Evolutionary conservation across 2,113 vertebrate species (phyloP), one percentile per base, ranked within the genome.

Genomic region (Strix aluco): DNA sequence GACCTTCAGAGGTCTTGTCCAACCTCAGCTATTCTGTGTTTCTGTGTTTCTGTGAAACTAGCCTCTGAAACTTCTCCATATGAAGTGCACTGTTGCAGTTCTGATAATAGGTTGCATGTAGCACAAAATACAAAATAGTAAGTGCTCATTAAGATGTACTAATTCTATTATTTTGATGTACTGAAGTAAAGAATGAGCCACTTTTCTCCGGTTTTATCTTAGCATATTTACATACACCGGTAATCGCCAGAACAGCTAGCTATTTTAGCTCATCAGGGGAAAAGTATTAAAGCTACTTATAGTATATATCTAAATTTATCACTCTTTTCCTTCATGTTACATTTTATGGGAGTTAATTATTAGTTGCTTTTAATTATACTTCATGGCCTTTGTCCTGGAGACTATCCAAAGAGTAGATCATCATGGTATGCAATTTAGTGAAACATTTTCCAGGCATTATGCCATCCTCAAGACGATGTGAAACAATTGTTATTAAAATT

Each of bases 321-420:
- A 65, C 61, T 70, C 83, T 88, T 97, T 94, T 98, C 93, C 81
- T 96, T 96, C 85, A 70, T 96, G 90, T 97, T 98, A 95, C 83
- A 85, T 97, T 98, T 97, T 97, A 98, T 96, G 92, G 77, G 90
- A 98, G 88, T 97, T 98, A 98, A 98, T 98, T 98, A 98, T 98
- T 98, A 97, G 96, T 98, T 98, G 89, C 94, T 97, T 98, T 98
- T 98, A 98, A 98, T 98, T 98, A 97, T 98, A 97, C 95, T 98
- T 98, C 94, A 97, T 92, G 96, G 88, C 96, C 95, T 98, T 98
- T 98, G 96, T 98, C 97, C 98, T 98, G 98, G 98, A 98, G 81
- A 96, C 79, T 91, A 82, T 98, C 97, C 98, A 98, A 98, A 96
- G 85, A 94, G 94, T 98, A 98, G 96, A 98, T 98, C 98, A 97